A percentile compares a stretch with the other conserved stretches of the same genome.
These are phyloP conservation scores for Drosophila rufa DNA, from an alignment of 1,140 invertebrate species.

Conservation along the genomic window DNA sequence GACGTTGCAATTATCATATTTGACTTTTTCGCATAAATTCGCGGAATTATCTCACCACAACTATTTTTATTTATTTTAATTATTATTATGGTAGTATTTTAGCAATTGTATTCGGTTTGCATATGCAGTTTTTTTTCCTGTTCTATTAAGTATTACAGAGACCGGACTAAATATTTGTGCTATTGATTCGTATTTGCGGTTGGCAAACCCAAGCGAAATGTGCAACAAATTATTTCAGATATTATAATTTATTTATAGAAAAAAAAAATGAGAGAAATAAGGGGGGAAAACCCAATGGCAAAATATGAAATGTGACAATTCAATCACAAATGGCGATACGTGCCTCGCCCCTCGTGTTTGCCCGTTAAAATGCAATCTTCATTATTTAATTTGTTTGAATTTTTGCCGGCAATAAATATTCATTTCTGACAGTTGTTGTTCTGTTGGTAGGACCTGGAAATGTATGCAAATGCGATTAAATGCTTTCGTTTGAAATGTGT, in stretches of 20 bases:
- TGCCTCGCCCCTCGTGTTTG: conserved; percentile 16
- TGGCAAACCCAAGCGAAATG: conserved; percentile 41
- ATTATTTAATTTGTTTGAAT: conserved; percentile 73
- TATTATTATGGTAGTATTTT: conserved; percentile 43
- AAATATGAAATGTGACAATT: conserved; percentile 70
- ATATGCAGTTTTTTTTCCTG: conserved; percentile 4
- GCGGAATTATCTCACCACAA: conserved; percentile 44
- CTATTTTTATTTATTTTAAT: conserved; percentile 40
- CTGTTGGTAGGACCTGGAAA: conserved; percentile 17
- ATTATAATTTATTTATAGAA: conserved; percentile 36
- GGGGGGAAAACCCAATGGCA: conserved; percentile 23
- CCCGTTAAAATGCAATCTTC: conserved; percentile 56
- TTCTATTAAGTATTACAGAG: conserved; percentile 27
- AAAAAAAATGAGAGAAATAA: conserved; percentile 6
- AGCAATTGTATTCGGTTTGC: conserved; percentile 17
- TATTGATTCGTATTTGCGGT: conserved; percentile 44
- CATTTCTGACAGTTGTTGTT: conserved; percentile 9
- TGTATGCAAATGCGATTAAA: conserved; percentile 76
- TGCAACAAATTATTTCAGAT: conserved; percentile 54
- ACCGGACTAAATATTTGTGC: conserved; percentile 38
- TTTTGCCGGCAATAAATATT: conserved; percentile 53
- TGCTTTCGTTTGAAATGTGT: conserved; percentile 57
- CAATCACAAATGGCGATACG: conserved; percentile 60
- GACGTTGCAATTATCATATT: conserved; percentile 50
- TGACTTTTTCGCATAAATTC: conserved; percentile 53